Evolutionary conservation across 2,113 vertebrate genomes (phyloP), one percentile per base, ranked within the genome.

Genomic region (Ptilorrhoa leucosticta): DNA sequence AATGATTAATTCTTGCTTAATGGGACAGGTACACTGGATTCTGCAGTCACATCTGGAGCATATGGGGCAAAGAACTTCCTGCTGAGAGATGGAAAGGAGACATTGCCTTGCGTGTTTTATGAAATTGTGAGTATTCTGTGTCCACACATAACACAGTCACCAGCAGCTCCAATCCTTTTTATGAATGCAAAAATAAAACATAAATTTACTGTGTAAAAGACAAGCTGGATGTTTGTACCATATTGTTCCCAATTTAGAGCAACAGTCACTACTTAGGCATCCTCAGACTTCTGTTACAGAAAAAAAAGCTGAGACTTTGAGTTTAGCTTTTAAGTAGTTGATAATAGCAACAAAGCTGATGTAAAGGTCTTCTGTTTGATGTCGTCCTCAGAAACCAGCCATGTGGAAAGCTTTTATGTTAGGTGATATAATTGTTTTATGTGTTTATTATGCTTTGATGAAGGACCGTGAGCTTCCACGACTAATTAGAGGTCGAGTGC

Each of bases 381-480:
- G 23, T 26, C 66, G 42, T 30, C 57, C 77, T 79, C 50, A 87
- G 81, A 85, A 86, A 30, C 1, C 79, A 73, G 30, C 10, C 27
- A 6, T 51, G 61, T 35, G 54, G 28, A 58, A 57, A 83, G 40
- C 22, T 78, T 60, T 68, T 21, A 2, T 78, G 53, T 70, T 27
- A 75, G 61, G 26, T 86, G 44, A 83, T 77, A 1, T 61, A 35
- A 79, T 75, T 72, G 71, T 80, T 71, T 39, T 2, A 16, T 82
- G 66, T 95, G 12, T 89, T 96, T 78, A 11, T 92, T 93, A 5
- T 81, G 54, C 79, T 97, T 93, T 47, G 47, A 89, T 95, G 96
- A 97, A 99, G 99, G 99, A 99, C 89, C 98, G 98, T 47, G 97
- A 98, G 44, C 98, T 99, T 76, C 99, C 99, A 80, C 98, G 99